Base-by-base conservation (phyloP, 2,888 invertebrate species). In the Notodonta dromedarius region DNA sequence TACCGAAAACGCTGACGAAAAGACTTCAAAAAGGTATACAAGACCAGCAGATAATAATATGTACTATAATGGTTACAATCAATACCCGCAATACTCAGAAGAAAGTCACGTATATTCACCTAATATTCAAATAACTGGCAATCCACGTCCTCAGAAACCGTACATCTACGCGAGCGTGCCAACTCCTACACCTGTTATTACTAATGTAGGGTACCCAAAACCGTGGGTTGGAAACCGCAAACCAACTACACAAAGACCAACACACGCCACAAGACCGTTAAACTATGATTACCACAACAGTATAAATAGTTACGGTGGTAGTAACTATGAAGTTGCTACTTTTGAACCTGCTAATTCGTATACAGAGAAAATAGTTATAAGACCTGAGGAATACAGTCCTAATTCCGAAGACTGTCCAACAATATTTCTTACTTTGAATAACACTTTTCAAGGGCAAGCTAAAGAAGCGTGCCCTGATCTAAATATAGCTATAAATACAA, bases 391-490 rank as follows among this genome's bases (percentile, higher is more conserved):
- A 64, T 93, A 93, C 56, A 90, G 83, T 68, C 92, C 87, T 9
- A 83, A 86, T 48, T 82, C 89, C 50, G 87, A 89, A 57, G 93
- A 93, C 52, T 95, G 95, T 71, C 95, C 95, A 0, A 94, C 94
- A 14, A 94, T 95, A 69, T 94, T 92, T 72, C 86, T 95, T 0
- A 94, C 94, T 67, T 87, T 92, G 62, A 94, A 87, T 76, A 95
- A 87, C 69, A 94, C 88, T 40, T 93, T 91, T 80, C 94, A 85
- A 86, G 91, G 93, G 6, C 94, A 95, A 78, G 94, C 91, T 56
- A 95, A 96, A 80, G 94, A 95, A 73, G 95, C 94, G 5, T 96
- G 96, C 73, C 95, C 95, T 0, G 96, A 96, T 86, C 85, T 96
- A 64, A 96, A 95, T 78, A 95, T 96, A 61, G 95, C 96, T 14